These are phyloP conservation scores for Myiopsitta monachus DNA, from an alignment of 2,113 vertebrate genomes.

Conservation along the genomic window DNA sequence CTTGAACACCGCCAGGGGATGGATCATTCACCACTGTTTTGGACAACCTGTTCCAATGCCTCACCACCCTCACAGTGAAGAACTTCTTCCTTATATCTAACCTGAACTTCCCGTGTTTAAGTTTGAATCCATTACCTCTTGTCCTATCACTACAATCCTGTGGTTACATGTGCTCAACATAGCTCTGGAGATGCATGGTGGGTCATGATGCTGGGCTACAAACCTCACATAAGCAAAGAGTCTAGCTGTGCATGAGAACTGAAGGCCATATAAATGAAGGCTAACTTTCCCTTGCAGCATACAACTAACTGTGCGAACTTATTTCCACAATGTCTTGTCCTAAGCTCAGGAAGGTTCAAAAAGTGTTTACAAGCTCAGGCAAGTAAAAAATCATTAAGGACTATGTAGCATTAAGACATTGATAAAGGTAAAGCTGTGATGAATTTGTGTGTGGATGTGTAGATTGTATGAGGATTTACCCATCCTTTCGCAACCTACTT, in stretches of 20 bases:
- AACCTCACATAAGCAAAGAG: not conserved
- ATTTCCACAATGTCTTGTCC: not conserved
- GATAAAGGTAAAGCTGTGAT: not conserved
- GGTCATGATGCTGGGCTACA: not conserved
- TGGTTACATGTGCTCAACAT: not conserved
- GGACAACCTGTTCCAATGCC: not conserved
- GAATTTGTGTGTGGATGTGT: not conserved
- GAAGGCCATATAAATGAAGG: not conserved
- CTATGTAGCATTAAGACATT: not conserved
- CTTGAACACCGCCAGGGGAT: not conserved
- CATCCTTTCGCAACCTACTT: not conserved
- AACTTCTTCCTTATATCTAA: not conserved
- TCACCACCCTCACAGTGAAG: not conserved
- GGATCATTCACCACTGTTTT: not conserved
- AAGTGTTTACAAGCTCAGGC: not conserved
- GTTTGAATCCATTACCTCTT: not conserved
- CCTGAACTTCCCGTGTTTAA: not conserved
- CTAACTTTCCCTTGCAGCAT: not conserved
- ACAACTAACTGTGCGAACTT: not conserved
- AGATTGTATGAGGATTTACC: not conserved
- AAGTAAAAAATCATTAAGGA: not conserved
- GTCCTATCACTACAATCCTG: not conserved
- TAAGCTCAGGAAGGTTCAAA: not conserved
- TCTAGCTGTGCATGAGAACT: rapidly evolving
- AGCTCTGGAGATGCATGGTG: not conserved